Conservation (phyloP, 2,113 vertebrate genomes). For the Semnornis frantzii region DNA sequence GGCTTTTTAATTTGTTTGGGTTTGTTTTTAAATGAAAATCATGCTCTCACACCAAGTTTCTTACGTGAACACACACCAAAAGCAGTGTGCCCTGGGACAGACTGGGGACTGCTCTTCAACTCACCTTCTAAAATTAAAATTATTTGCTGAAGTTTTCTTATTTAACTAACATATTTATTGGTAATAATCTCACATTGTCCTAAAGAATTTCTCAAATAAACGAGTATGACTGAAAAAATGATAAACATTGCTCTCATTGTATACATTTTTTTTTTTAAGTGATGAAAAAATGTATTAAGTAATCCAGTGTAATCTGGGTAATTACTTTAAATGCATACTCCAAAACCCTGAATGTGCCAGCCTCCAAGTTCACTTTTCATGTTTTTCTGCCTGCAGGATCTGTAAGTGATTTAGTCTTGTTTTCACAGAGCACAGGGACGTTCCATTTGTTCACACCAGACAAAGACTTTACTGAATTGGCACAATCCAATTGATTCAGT, state of each 20-base stretch:
- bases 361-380: slow-evolving; percentile 73
- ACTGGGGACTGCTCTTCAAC: not conserved
- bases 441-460: slow-evolving; percentile 85
- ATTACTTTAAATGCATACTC: slow-evolving; percentile 71
- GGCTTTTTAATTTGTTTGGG: too few species aligned
- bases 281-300: slow-evolving; percentile 33
- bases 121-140: not conserved
- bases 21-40: not conserved
- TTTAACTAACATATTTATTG: not conserved
- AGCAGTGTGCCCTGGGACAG: not conserved
- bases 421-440: slow-evolving; percentile 78
- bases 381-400: slow-evolving; percentile 69
- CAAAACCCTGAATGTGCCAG: slow-evolving; percentile 69
- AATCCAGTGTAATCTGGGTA: slow-evolving; percentile 67
- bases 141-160: not conserved
- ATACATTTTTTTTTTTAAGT: too few species aligned
- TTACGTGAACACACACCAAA: not conserved
- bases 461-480: slow-evolving; percentile 87
- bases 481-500: slow-evolving; percentile 91
- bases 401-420: slow-evolving; percentile 85
- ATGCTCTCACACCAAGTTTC: not conserved
- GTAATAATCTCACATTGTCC: not conserved
- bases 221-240: not conserved
- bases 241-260: not conserved
- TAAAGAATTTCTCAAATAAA: not conserved